Evolutionary conservation across 2,797 vertebrate species (phyloP).

Genomic region (Lerista edwardsae): DNA sequence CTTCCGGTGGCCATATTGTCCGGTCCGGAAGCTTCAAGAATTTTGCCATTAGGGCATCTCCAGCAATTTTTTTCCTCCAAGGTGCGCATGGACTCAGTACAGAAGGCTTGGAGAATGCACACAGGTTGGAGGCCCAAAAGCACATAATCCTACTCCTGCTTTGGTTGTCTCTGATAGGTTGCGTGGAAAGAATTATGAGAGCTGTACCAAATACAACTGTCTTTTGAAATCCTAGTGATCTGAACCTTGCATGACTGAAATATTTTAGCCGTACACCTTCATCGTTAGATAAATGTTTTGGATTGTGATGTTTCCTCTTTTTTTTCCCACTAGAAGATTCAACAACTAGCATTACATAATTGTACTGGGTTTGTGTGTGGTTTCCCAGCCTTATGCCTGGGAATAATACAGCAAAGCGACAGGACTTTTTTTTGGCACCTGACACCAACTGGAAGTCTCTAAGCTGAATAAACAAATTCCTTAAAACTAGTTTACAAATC

Average conservation of each 20-base stretch:
- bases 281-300: neutral
- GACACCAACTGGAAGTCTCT: slow-evolving; percentile 70
- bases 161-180: neutral
- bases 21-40: too few relatives aligned
- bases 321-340: neutral
- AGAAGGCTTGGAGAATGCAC: neutral
- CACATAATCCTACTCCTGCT: neutral
- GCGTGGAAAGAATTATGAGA: neutral
- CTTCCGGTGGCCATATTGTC: too few relatives aligned
- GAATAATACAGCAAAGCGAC: slow-evolving; percentile 67
- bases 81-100: too few relatives aligned
- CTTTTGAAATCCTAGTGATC: neutral
- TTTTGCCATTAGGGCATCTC: too few relatives aligned
- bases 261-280: neutral
- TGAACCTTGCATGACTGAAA: neutral
- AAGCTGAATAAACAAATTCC: slow-evolving; percentile 79
- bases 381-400: slow-evolving; percentile 55
- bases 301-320: neutral
- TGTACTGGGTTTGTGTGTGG: slow-evolving; percentile 2
- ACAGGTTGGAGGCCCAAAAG: neutral
- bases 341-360: slow-evolving; percentile 37
- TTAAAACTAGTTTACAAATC: slow-evolving; percentile 76
- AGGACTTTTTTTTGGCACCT: slow-evolving; percentile 72
- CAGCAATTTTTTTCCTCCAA: too few relatives aligned
- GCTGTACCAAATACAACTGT: neutral